Conservation (phyloP, 2,888 invertebrate species). For the Campoplex capitator region DNA sequence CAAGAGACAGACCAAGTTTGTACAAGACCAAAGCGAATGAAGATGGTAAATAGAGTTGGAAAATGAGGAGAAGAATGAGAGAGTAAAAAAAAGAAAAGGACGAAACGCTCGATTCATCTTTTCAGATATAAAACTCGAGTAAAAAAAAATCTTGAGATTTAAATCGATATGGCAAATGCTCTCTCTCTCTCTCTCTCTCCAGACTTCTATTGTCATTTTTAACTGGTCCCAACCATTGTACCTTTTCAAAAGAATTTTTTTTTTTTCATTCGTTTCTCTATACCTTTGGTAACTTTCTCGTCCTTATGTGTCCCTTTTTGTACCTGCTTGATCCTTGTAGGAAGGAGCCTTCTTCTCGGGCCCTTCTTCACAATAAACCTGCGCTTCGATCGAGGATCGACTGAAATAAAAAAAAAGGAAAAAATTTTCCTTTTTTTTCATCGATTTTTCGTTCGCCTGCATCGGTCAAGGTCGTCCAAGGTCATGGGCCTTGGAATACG, state of each 20-base stretch:
- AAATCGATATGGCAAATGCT: background rate
- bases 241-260: conserved; percentile 36
- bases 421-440: conserved; percentile 1
- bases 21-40: conserved; percentile 24
- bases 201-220: conserved; percentile 25
- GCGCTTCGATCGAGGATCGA: background rate
- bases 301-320: background rate
- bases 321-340: conserved; percentile 38
- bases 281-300: background rate
- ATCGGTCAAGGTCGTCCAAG: conserved; percentile 50
- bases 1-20: conserved; percentile 11
- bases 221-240: conserved; percentile 33
- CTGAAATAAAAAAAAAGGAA: background rate
- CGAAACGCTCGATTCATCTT: conserved; percentile 10
- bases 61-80: background rate
- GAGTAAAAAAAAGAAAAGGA: background rate
- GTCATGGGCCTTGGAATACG: background rate
- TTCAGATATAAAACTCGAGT: conserved; percentile 19
- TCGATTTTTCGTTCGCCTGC: background rate
- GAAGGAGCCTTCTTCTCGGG: background rate
- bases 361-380: conserved; percentile 17
- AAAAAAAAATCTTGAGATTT: conserved; percentile 40
- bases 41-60: background rate
- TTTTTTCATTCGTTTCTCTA: background rate
- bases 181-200: background rate